Base-by-base conservation (phyloP, 1,140 invertebrate genomes). In the Branchinecta lynchi region DNA sequence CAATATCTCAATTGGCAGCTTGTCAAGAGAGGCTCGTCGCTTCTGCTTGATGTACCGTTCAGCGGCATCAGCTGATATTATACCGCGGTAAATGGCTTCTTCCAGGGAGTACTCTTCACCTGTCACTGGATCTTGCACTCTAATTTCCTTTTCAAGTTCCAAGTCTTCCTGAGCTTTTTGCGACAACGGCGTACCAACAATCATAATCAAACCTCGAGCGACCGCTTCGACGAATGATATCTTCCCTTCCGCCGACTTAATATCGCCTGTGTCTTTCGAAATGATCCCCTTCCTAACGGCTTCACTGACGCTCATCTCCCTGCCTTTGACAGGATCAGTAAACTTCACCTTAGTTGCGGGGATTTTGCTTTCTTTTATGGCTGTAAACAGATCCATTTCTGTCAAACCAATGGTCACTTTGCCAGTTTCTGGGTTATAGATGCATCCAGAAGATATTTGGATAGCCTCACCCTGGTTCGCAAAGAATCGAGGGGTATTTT, bases 281-380 rank as follows among this genome's bases (percentile, higher is more conserved):
- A 94, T 80, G 68, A 92, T 86, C 68, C 87, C 87, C 71, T 83
- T 85, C 44, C 84, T 78, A 45, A 93, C 81, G 3, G 92, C 92
- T 76, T 92, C 87, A 44, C 85, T 82, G 44, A 93, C 79, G 44
- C 84, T 83, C 68, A 94, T 83, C 70, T 84, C 79, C 75, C 84
- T 80, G 1, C 86, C 87, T 2, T 85, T 86, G 66, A 79, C 75
- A 12, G 89, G 89, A 80, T 94, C 89, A 70, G 84, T 82, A 7
- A 95, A 83, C 76, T 85, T 84, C 3, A 93, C 84, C n/a, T 84
- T 82, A 75, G 82, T 82, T 5, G 83, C 76, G 65, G 87, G 80
- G 60, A 92, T 79, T 69, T 83, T 79, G 9, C 86, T 87, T 67
- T 86, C 83, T 67, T 85, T 81, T 1, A 90, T 80, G 8, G 89